phyloP scores from a whole-genome alignment of 2,797 vertebrate species.

The Halcyon chelicuti region DNA sequence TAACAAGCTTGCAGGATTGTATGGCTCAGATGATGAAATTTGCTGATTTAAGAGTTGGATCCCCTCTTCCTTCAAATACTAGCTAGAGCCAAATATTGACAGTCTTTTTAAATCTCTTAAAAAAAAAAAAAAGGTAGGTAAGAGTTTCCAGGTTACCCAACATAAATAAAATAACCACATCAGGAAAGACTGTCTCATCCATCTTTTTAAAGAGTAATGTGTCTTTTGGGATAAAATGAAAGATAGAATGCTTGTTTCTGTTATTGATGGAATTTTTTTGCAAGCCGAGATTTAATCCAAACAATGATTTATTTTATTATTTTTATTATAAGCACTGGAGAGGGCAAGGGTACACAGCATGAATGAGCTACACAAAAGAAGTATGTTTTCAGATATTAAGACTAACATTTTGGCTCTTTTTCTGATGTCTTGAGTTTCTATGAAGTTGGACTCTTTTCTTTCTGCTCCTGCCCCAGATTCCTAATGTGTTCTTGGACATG shows the following conservation, averaged over 20 bases:
- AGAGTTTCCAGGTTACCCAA: neutral
- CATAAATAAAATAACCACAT: neutral
- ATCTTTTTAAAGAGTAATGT: neutral
- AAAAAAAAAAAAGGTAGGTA: neutral
- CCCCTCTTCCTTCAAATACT: neutral
- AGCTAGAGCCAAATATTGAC: neutral
- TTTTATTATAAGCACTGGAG: neutral
- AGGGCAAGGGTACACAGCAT: neutral
- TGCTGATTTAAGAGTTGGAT: neutral
- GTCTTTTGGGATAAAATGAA: neutral
- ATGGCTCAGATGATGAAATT: neutral
- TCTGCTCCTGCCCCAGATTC: neutral
- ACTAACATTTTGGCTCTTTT: neutral
- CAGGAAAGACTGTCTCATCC: neutral
- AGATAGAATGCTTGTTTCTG: neutral
- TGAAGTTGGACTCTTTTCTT: neutral
- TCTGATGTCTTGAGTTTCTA: neutral
- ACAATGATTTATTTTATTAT: neutral
- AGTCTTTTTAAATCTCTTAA: neutral
- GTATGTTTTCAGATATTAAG: neutral
- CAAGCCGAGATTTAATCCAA: slow-evolving; percentile 24
- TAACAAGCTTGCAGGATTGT: neutral
- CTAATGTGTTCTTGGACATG: neutral
- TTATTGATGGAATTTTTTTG: neutral
- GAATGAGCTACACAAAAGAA: neutral